Conservation (phyloP, 2,797 vertebrate species). For the Neopelma chrysocephalum region DNA sequence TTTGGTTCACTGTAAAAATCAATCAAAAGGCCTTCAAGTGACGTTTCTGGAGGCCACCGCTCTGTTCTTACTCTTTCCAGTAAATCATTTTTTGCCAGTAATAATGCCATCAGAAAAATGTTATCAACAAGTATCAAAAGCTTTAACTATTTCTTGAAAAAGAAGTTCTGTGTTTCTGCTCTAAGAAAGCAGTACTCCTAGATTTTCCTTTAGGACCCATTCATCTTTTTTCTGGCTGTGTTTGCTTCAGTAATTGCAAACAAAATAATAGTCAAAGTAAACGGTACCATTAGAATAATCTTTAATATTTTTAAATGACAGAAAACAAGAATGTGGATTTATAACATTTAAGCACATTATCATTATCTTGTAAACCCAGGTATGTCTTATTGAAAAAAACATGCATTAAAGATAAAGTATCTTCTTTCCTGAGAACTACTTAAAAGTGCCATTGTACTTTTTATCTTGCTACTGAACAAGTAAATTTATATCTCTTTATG, state of each 20-base stretch:
- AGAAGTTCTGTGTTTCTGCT: neutral
- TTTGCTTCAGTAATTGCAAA: neutral
- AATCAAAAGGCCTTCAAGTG: slow-evolving; percentile 44
- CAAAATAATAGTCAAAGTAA: neutral
- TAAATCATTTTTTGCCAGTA: slow-evolving; percentile 5
- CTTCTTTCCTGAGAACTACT: neutral
- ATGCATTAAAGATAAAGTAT: neutral
- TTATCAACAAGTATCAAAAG: neutral
- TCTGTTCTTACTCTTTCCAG: slow-evolving; percentile 23
- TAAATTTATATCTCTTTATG: neutral
- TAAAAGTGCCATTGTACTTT: neutral
- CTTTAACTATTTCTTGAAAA: neutral
- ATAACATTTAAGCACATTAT: neutral
- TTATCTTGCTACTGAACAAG: neutral
- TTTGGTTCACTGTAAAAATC: neutral
- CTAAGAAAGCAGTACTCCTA: neutral
- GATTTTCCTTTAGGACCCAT: neutral
- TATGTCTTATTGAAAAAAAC: neutral
- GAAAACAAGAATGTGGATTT: neutral
- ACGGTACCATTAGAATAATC: neutral
- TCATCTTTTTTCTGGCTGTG: neutral
- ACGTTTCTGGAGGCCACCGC: slow-evolving; percentile 30
- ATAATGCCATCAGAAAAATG: neutral
- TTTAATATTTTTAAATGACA: neutral
- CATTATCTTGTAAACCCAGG: neutral